Percentiles rank a stretch among this genome's conserved stretches.
phyloP scores from a whole-genome alignment of 2,888 invertebrate genomes.

The Schizotus pectinicornis region DNA sequence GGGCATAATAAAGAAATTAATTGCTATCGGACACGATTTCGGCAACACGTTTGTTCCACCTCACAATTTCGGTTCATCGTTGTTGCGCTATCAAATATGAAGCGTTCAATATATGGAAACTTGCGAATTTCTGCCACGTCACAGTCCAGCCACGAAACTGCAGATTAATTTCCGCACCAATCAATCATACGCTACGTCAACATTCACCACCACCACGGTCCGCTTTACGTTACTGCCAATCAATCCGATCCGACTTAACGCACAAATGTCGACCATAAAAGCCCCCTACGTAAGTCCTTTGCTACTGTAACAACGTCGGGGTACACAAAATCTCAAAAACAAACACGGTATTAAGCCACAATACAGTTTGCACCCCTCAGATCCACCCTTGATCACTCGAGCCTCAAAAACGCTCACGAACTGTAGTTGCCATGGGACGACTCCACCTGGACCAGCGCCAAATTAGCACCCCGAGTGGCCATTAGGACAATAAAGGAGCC shows the following conservation, averaged over 20 bases:
- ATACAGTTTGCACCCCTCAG: conserved; percentile 44
- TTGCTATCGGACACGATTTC: too few species aligned
- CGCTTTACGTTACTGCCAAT: conserved; percentile 44
- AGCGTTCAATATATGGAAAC: not conserved
- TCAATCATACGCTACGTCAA: conserved; percentile 55
- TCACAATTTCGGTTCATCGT: not conserved
- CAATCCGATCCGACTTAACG: conserved; percentile 34
- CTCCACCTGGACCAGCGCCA: conserved; percentile 22
- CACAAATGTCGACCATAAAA: conserved; percentile 28
- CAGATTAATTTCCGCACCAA: conserved; percentile 52
- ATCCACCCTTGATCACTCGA: conserved; percentile 26
- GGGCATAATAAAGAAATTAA: too few species aligned
- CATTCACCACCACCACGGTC: conserved; percentile 42
- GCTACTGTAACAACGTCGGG: conserved; percentile 45
- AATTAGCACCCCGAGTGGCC: not conserved
- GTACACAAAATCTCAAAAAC: conserved; percentile 55
- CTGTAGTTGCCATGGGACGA: conserved; percentile 35
- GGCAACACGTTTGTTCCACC: too few species aligned
- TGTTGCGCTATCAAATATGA: not conserved
- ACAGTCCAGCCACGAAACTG: conserved; percentile 29
- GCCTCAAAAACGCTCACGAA: conserved; percentile 38
- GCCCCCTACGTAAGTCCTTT: conserved; percentile 20
- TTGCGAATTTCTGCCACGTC: not conserved
- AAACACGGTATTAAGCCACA: conserved; percentile 52
- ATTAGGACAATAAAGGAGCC: too few species aligned